phyloP scores from a whole-genome alignment of 1,140 invertebrate genomes.

The Temnothorax nylanderi region DNA sequence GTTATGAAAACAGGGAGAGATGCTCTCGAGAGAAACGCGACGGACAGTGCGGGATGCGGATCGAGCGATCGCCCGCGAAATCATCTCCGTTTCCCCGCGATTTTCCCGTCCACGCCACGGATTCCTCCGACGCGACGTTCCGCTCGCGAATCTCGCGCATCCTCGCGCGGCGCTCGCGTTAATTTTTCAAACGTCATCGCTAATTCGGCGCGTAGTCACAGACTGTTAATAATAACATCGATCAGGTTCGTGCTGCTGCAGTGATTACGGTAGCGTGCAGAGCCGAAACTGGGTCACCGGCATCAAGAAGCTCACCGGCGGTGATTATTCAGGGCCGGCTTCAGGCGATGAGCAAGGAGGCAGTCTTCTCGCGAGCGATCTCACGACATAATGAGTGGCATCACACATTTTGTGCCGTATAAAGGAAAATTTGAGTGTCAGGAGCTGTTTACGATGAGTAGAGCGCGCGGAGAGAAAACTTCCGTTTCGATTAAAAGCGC shows the following conservation, averaged over 20 bases:
- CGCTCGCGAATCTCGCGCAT: background rate
- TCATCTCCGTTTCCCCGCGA: background rate
- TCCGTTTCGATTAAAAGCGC: conserved; percentile 24
- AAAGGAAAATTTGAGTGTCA: conserved; percentile 24
- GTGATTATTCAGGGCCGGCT: conserved; percentile 48
- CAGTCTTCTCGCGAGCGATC: background rate
- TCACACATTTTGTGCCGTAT: background rate
- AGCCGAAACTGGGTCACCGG: conserved; percentile 35
- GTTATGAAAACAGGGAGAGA: conserved; percentile 9
- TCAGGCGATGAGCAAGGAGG: conserved; percentile 46
- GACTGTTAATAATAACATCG: conserved; percentile 30
- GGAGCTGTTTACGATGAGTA: background rate
- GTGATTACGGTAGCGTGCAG: conserved; percentile 44
- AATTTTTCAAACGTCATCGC: conserved; percentile 17
- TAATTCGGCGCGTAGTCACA: background rate
- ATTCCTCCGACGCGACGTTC: too few species aligned
- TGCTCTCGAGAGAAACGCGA: background rate
- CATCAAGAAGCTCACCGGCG: conserved; percentile 31
- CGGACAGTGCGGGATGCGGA: background rate
- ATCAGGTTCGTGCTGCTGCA: conserved; percentile 28
- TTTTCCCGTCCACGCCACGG: background rate
- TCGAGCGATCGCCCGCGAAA: background rate
- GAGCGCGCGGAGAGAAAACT: conserved; percentile 26
- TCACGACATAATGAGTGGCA: conserved; percentile 17
- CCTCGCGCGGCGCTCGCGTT: background rate